Evolutionary conservation across 2,113 vertebrate genomes (phyloP), one percentile per base, ranked within the genome.

Genomic region (Pluvianellus socialis): DNA sequence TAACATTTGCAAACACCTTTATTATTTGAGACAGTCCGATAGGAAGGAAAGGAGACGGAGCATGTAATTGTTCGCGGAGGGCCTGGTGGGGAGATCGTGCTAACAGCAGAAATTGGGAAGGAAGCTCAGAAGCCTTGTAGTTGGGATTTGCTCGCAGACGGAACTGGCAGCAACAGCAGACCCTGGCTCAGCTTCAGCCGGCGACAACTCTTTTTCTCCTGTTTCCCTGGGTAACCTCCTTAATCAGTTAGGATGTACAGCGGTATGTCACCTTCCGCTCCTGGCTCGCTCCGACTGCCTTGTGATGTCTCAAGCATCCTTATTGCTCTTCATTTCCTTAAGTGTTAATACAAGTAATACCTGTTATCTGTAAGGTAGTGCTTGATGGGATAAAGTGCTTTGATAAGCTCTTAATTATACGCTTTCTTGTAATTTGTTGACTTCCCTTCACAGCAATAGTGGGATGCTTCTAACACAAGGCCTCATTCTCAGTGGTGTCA

Each of bases 371-470:
- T 74, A 92, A 85, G 90, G 53, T 27, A 86, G 59, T 85, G 79
- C 89, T 95, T 93, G 93, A 91, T 86, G 92, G 75, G 85, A 74
- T 92, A 80, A 95, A 96, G 95, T 95, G 71, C 94, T 93, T 93
- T 83, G 88, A 94, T 90, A 92, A 96, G 72, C 74, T 82, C 79
- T 73, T 93, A 94, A 95, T 94, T 92, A 90, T 24, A 38, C 66
- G 18, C 53, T 67, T 88, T 87, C 80, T 81, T 95, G 30, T 49
- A 59, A 92, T 86, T 85, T 94, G 87, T 94, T 95, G 95, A 96
- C 84, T 91, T 94, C 44, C 75, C 66, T 86, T 86, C 45, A 16
- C 65, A 88, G 89, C 80, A 70, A 52, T 22, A 38, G 73, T 21
- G 77, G n/a, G 70, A 81, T 61, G 44, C 58, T 87, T 52, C 72